A percentile compares a stretch with the other conserved stretches of the same genome.
Evolutionary conservation across 2,113 vertebrate species (phyloP).

Genomic region (Oreocharis arfaki): DNA sequence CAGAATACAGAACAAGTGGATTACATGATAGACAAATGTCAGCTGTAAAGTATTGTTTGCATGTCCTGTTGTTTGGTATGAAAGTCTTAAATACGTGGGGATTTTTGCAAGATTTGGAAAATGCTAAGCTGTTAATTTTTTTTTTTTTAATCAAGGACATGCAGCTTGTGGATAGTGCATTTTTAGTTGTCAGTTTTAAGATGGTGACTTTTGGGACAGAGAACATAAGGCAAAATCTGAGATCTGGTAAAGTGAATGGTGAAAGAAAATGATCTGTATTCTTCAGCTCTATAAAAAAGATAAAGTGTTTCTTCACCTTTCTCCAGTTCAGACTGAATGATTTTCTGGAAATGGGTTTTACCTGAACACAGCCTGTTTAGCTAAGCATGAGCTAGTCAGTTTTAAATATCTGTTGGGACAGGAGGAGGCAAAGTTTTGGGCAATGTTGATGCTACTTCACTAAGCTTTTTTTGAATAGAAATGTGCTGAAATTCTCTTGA

Average conservation of each 20-base stretch:
- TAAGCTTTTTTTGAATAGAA: not conserved
- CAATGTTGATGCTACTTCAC: not conserved
- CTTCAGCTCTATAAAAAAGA: not conserved
- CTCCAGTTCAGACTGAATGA: not conserved
- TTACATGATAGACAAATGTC: not conserved
- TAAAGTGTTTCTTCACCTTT: not conserved
- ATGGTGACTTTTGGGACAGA: not conserved
- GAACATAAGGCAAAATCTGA: not conserved
- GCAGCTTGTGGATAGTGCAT: not conserved
- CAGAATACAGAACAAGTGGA: not conserved
- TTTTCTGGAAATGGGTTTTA: not conserved
- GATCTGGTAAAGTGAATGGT: not conserved
- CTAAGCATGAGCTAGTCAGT: not conserved
- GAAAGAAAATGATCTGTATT: not conserved
- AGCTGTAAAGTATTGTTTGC: not conserved
- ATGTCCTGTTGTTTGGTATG: not conserved
- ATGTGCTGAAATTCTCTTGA: not conserved
- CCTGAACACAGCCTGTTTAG: not conserved
- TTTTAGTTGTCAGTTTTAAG: not conserved
- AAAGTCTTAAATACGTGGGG: not conserved
- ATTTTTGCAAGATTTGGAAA: not conserved
- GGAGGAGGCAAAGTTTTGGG: not conserved
- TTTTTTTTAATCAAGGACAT: not conserved
- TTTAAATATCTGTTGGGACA: not conserved
- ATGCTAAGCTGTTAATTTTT: not conserved